phyloP scores from a whole-genome alignment of 1,140 invertebrate genomes.

The Drosophila bipectinata region DNA sequence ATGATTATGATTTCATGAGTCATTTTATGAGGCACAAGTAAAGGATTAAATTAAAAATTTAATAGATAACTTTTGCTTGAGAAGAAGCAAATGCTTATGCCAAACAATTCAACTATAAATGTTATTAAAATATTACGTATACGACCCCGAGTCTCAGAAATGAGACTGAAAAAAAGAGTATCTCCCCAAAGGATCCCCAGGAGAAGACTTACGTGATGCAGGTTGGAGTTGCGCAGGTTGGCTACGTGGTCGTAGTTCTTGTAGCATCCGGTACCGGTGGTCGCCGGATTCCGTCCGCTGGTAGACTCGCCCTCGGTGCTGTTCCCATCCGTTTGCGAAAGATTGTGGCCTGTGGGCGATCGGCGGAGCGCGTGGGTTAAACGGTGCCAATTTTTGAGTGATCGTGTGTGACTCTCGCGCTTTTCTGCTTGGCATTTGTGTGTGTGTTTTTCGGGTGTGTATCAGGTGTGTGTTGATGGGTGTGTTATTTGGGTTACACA shows the following conservation, averaged over 20 bases:
- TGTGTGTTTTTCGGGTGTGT: conserved; percentile 31
- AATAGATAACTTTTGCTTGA: no score
- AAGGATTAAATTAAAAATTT: no score
- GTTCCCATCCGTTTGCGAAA: conserved; percentile 94
- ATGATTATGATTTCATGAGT: neutral
- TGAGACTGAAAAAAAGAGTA: no score
- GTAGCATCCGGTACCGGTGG: conserved; percentile 92
- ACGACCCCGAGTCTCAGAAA: neutral
- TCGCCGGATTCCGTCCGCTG: conserved; percentile 87
- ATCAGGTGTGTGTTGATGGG: conserved; percentile 25
- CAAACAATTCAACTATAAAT: no score
- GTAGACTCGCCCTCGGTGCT: conserved; percentile 92
- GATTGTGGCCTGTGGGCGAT: conserved; percentile 92
- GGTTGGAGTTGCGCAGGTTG: conserved; percentile 87
- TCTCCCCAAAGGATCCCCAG: neutral
- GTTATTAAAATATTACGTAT: neutral
- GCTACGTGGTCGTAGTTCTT: conserved; percentile 92
- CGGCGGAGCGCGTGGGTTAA: conserved; percentile 84
- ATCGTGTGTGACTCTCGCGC: conserved; percentile 83
- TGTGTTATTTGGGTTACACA: conserved; percentile 38
- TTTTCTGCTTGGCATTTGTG: conserved; percentile 74
- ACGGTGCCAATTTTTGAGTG: conserved; percentile 84
- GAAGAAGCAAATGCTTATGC: no score
- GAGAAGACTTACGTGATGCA: conserved; percentile 85
- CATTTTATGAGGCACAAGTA: no score